Evolutionary conservation across 2,113 vertebrate genomes (phyloP).

Genomic region (Oenanthe melanoleuca): DNA sequence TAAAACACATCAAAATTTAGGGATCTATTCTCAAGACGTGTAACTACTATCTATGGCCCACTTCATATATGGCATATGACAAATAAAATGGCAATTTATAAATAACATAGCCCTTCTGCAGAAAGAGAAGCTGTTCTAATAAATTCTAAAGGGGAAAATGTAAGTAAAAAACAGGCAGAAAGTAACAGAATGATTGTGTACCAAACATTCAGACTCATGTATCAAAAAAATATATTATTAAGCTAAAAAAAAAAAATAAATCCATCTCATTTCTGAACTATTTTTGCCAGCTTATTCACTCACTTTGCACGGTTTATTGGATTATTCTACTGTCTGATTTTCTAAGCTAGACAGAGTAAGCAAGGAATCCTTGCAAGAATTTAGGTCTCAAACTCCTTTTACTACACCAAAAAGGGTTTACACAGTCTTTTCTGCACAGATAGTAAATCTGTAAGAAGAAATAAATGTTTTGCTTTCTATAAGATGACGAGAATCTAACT

Average conservation of each 20-base stretch:
- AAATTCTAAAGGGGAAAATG: not conserved
- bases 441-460: not conserved
- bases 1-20: conserved; percentile 49
- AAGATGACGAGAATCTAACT: not conserved
- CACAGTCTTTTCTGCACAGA: not conserved
- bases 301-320: not conserved
- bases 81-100: conserved; percentile 29
- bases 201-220: not conserved
- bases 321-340: not conserved
- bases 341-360: not conserved
- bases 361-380: not conserved
- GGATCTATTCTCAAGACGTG: conserved; percentile 42
- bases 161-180: not conserved
- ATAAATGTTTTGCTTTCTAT: not conserved
- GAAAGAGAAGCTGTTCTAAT: not conserved
- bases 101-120: not conserved
- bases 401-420: not conserved
- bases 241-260: not conserved
- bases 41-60: not conserved
- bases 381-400: not conserved
- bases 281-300: not conserved
- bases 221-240: not conserved
- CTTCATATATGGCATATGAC: not conserved
- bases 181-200: not conserved
- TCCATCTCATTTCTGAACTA: not conserved